Conservation (phyloP, 2,888 invertebrate species). For the Rosalia funebris region DNA sequence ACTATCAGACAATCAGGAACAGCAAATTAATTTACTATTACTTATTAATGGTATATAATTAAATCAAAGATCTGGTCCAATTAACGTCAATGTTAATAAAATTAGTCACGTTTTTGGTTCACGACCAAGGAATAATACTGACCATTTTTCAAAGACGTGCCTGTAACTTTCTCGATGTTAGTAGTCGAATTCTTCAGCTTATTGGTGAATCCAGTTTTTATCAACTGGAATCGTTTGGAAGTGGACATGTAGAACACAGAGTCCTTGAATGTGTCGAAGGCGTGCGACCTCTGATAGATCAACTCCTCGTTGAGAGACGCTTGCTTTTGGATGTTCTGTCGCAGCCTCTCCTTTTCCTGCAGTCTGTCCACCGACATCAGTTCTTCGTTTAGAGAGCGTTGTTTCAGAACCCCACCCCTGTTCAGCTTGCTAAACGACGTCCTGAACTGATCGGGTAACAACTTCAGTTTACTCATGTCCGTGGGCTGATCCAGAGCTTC, state of each 20-base stretch:
- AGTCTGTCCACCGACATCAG: constrained; percentile 87
- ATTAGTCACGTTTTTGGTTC: no score
- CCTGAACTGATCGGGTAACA: constrained; percentile 74
- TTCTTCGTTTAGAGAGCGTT: constrained; percentile 89
- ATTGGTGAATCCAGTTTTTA: constrained; percentile 84
- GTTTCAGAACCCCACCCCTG: constrained; percentile 75
- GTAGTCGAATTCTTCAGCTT: constrained; percentile 86
- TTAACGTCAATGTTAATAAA: no score
- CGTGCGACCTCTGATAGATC: constrained; percentile 74
- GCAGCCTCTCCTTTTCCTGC: constrained; percentile 82
- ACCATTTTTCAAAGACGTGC: constrained; percentile 71
- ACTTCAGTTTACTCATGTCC: constrained; percentile 71
- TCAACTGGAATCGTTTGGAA: constrained; percentile 79
- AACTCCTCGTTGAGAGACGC: constrained; percentile 89
- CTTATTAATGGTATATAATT: no score
- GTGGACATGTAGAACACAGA: constrained; percentile 79
- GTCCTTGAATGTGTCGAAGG: constrained; percentile 77
- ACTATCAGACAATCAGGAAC: no score
- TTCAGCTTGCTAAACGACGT: constrained; percentile 56
- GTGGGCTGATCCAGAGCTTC: constrained; percentile 74
- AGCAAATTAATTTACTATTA: no score
- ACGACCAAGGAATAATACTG: no score
- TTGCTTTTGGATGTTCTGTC: constrained; percentile 88
- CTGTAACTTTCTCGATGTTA: constrained; percentile 83
- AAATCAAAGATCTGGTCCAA: no score